Base-by-base conservation (phyloP, 2,113 vertebrate species). In the Notothenia coriiceps region DNA sequence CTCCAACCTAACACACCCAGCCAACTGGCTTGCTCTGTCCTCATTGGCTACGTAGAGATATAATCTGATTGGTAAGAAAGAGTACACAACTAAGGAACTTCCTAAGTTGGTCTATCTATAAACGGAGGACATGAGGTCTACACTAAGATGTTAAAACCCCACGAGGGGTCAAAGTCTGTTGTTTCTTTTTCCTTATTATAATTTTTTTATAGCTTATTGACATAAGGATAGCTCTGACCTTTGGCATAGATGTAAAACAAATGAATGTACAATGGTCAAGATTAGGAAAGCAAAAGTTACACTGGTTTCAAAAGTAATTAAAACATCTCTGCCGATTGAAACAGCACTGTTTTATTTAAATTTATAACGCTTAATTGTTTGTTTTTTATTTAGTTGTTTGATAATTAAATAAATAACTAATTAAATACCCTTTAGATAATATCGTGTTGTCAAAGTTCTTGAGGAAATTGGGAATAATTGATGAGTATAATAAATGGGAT, bases 1-100 rank as follows among this genome's bases (percentile, higher is more conserved):
- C 89, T 94, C 93, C 94, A 94, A 93, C 94, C 63, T 86, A 92
- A 83, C 92, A 93, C 90, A 88, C 85, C 87, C 86, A 86, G 84
- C 20, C 59, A 55, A 65, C 68, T 43, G 5, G n/a, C 55, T 33
- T 20, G 44, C 74, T 79, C 4, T 62, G 25, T 54, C n/a, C 77
- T 47, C 15, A 93, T 93, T 90, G 92, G 93, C 75, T 12, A 2
- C 2, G 2, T 51, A 25, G 50, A 73, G 72, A 89, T 77, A 57
- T 62, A 29, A 81, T 85, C 74, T 90, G 77, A 90, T 77, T 80
- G 79, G 82, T 51, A 86, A 61, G 50, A 20, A 56, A 70, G 44
- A 66, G 65, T 18, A 61, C 51, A 79, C 74, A 76, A 70, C 59
- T 59, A 11, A 63, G 44, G 59, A 25, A 56, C 55, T 33, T 59